A percentile compares a stretch with the other conserved stretches of the same genome.
phyloP scores from a whole-genome alignment of 2,113 vertebrate genomes.

The Erythrocebus patas region DNA sequence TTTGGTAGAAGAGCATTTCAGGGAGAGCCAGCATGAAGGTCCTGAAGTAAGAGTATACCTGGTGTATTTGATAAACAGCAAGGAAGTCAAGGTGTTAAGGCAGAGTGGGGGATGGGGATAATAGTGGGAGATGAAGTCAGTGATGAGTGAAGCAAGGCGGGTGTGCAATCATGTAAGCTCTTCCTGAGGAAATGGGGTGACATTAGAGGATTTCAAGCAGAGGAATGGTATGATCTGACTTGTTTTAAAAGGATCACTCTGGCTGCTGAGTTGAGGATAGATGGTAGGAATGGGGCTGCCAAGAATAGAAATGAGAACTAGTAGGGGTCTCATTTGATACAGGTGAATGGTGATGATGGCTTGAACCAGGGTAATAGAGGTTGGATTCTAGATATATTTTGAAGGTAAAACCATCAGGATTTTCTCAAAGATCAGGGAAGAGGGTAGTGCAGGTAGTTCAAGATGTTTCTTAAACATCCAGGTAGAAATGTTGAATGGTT shows the following conservation, averaged over 20 bases:
- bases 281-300: not conserved
- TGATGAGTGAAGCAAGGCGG: not conserved
- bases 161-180: not conserved
- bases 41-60: not conserved
- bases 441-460: not conserved
- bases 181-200: not conserved
- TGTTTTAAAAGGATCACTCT: not conserved
- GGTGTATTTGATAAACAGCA: not conserved
- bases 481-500: not conserved
- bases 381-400: not conserved
- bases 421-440: not conserved
- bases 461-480: not conserved
- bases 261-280: not conserved
- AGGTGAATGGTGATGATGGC: not conserved
- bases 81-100: not conserved
- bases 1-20: not conserved
- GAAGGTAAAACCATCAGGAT: not conserved
- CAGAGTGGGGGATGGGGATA: not conserved
- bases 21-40: not conserved
- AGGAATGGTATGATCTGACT: not conserved
- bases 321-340: not conserved
- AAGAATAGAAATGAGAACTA: not conserved
- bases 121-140: not conserved
- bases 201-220: not conserved
- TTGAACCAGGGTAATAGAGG: not conserved